Base-by-base conservation (phyloP, 2,888 invertebrate genomes). In the Orgyia antiqua region DNA sequence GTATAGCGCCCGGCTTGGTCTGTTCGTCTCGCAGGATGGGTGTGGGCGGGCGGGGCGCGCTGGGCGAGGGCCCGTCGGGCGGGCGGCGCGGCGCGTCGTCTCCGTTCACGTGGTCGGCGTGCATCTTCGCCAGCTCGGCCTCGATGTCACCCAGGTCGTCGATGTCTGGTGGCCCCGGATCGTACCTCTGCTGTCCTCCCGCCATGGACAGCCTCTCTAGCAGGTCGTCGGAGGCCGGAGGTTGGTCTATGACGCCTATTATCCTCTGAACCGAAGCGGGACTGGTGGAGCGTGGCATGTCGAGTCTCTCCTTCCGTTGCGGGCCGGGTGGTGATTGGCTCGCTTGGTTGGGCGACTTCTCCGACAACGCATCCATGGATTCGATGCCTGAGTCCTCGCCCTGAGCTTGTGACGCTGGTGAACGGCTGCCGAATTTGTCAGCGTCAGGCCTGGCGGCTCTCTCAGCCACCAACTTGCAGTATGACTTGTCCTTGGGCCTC, bases 351-450 rank as follows among this genome's bases (percentile, higher is more conserved):
- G 94, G 94, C 42, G 93, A 94, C 68, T 96, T 96, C 69, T 96
- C 96, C 10, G 95, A 95, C n/a, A 95, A 76, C 2, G 96, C 95
- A 68, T 96, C 96, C 96, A 96, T 95, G 19, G 95, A 95, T 70
- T 96, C 96, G 33, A 96, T 96, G 9, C 96, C 96, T 33, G 95
- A 95, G 74, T 96, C 95, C 66, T 96, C 96, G 24, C 95, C 95
- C 57, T 92, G 92, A 20, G 87, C 86, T 43, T 87, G 87, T 11
- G 82, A 79, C 50, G 72, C 73, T 34, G 87, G 87, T 10, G 89
- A 89, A 29, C 82, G 59, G 45, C 66, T 71, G 33, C 64, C 67
- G 58, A 77, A 77, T 59, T 79, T 78, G 50, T 79, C 75, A 36
- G 69, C 54, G 38, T 57, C 59, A 45, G 46, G 64, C 47, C 44